Base-by-base conservation (phyloP, 2,888 invertebrate genomes). In the Drosophila picticornis region DNA sequence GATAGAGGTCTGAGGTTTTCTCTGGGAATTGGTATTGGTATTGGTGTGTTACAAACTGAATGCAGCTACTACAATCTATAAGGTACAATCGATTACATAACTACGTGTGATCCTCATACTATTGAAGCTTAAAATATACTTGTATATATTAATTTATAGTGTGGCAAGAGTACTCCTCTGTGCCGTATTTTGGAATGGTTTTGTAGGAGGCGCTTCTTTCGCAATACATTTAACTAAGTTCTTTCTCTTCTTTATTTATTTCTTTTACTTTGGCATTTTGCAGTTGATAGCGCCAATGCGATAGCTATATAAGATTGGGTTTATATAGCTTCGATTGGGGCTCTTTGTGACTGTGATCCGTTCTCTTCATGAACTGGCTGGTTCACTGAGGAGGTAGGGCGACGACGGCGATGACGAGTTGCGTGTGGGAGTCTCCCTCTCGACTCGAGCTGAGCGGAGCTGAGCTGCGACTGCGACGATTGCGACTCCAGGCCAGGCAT, bases 251-350 rank as follows among this genome's bases (percentile, higher is more conserved):
- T 67, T 59, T 61, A 27, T 34, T 75, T 77, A 34, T 51, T 58
- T 53, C 63, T 66, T 52, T 77, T 84, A 75, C 91, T 91, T 91
- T 91, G 91, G 90, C 89, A 81, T 90, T 74, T 74, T 82, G 70
- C 73, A 77, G 70, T 82, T 74, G 55, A 57, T 52, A 67, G 66
- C 61, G 22, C 57, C 70, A 75, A 84, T 75, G 56, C 68, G 53
- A 25, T 31, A 48, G 32, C 82, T 74, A 75, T 80, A 84, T 86
- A 70, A 13, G 16, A 40, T n/a, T 4, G 13, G 57, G 22, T 51
- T 52, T 75, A 85, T 80, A 73, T 83, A 74, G 72, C 43, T 57
- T 59, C 69, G 81, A 83, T 88, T 80, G 88, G 80, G 55, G 61
- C 77, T 57, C 52, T 50, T 32, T 72, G 67, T 80, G 78, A 78